A percentile compares a stretch with the other conserved stretches of the same genome.
Evolutionary conservation across 2,113 vertebrate genomes (phyloP).

Genomic region (Hipposideros armiger): DNA sequence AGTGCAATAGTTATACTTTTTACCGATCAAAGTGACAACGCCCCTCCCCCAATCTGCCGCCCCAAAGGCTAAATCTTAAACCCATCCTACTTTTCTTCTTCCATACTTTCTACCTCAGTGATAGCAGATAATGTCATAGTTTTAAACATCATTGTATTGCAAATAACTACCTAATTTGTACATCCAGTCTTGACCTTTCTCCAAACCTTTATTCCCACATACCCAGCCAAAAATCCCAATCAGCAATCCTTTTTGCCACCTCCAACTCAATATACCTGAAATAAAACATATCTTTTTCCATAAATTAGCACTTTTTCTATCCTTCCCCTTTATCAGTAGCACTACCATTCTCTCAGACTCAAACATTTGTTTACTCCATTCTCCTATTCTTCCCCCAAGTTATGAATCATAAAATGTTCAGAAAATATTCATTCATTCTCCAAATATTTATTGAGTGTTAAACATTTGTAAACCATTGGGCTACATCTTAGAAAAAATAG

Average conservation of each 20-base stretch:
- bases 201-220: slow-evolving; percentile 3
- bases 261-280: slow-evolving; percentile 26
- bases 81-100: not conserved
- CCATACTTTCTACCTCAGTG: not conserved
- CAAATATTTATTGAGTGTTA: slow-evolving; percentile 6
- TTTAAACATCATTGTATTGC: not conserved
- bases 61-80: not conserved
- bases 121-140: not conserved
- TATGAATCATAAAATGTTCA: not conserved
- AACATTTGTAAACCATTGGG: slow-evolving; percentile 8
- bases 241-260: not conserved
- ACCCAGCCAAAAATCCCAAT: not conserved
- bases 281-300: not conserved
- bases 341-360: not conserved
- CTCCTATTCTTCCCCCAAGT: not conserved
- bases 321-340: not conserved
- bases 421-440: not conserved
- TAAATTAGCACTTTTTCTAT: not conserved
- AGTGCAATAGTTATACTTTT: too few relatives aligned
- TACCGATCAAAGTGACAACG: too few relatives aligned
- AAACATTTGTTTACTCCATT: not conserved
- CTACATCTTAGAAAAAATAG: not conserved
- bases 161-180: not conserved
- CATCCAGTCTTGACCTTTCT: not conserved
- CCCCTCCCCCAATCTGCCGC: too few relatives aligned